Percentiles rank a stretch among this genome's conserved stretches.
Evolutionary conservation across 2,797 vertebrate genomes (phyloP).

Genomic region (Phoebastria nigripes): DNA sequence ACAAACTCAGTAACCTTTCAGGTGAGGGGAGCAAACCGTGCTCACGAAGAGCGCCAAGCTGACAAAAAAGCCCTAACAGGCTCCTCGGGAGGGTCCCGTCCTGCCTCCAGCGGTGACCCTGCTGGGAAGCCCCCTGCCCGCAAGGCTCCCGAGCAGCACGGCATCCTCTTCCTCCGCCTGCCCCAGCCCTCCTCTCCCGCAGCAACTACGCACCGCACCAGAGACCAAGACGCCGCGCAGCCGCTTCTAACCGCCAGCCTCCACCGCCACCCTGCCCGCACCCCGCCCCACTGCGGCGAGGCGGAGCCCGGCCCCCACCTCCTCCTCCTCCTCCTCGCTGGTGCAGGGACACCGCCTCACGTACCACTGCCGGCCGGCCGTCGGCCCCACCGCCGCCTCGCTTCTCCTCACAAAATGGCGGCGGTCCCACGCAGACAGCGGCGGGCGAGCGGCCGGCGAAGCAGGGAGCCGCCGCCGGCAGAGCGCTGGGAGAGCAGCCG

Average conservation of each 20-base stretch:
- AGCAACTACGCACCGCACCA: accelerated
- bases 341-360: background rate
- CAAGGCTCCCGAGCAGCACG: too few relatives aligned
- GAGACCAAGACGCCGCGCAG: accelerated
- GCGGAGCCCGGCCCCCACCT: background rate
- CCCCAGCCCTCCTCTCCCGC: background rate
- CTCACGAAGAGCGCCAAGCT: accelerated
- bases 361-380: too few relatives aligned
- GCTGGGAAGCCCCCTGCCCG: background rate
- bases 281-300: background rate
- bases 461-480: too few relatives aligned
- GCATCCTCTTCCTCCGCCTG: background rate
- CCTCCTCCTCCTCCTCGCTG: background rate
- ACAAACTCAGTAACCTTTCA: background rate
- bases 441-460: background rate
- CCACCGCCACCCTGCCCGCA: background rate
- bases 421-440: accelerated
- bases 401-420: background rate
- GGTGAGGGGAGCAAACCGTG: background rate
- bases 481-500: too few relatives aligned
- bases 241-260: accelerated
- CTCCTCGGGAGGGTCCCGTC: background rate
- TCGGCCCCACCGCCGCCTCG: background rate
- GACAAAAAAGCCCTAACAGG: accelerated
- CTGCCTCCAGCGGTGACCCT: background rate